Conservation (phyloP, 2,113 vertebrate genomes). For the Dendropsophus ebraccatus region DNA sequence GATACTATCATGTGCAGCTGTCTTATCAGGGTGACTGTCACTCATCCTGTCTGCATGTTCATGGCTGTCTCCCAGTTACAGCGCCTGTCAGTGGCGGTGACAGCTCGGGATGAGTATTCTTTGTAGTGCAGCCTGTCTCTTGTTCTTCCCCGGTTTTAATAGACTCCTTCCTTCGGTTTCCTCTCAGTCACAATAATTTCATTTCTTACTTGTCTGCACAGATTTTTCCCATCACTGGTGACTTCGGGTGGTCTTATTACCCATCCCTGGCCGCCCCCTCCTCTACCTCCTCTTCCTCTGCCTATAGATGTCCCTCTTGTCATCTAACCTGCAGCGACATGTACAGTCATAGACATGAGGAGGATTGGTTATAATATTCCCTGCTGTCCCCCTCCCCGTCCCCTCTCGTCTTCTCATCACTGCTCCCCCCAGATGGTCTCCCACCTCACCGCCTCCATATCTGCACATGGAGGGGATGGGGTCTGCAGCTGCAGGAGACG, state of each 20-base stretch:
- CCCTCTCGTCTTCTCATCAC: neutral
- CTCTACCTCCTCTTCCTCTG: neutral
- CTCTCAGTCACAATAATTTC: neutral
- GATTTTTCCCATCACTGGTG: neutral
- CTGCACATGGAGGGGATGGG: neutral
- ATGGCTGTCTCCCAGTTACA: constrained; percentile 1
- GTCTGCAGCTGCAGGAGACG: neutral
- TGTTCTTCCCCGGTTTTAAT: neutral
- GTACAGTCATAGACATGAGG: neutral
- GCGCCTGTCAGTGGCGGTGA: constrained; percentile 31
- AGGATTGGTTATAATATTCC: neutral
- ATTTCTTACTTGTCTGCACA: constrained; percentile 17
- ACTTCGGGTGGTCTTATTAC: constrained; percentile 3
- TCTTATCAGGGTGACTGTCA: constrained; percentile 32
- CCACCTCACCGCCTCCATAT: neutral
- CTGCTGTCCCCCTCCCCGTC: constrained; percentile 1
- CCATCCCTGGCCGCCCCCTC: neutral
- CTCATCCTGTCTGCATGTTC: neutral
- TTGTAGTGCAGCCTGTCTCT: neutral
- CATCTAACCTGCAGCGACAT: constrained; percentile 9
- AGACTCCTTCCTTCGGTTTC: neutral
- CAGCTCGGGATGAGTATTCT: neutral
- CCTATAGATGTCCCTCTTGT: neutral
- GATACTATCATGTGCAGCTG: neutral
- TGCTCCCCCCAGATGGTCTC: neutral